These are phyloP conservation scores for Ceratina australensis DNA, from an alignment of 1,140 invertebrate species.

Conservation along the genomic window DNA sequence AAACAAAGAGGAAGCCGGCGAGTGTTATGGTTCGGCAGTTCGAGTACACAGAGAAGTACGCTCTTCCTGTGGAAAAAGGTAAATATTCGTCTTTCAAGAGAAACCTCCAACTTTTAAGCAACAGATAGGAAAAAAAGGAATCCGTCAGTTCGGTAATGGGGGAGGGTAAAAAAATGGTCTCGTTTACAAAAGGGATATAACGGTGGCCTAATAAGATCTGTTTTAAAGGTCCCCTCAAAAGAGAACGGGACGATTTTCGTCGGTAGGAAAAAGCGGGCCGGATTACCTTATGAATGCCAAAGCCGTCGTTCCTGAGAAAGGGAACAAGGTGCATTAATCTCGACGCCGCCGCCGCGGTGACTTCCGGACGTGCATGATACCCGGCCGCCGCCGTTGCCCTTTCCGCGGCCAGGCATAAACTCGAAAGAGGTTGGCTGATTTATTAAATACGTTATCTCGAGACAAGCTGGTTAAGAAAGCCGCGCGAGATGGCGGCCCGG, in stretches of 20 bases:
- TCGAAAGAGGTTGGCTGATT: conserved; percentile 17
- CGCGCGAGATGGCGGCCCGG: not conserved
- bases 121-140: not conserved
- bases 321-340: conserved; percentile 28
- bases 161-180: not conserved
- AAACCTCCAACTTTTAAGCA: not conserved
- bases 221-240: not conserved
- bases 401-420: not conserved
- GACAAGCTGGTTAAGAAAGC: no score
- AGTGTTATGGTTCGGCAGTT: not conserved
- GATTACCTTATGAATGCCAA: not conserved
- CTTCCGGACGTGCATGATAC: conserved; percentile 4
- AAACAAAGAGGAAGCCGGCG: no score
- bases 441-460: conserved; percentile 21
- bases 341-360: not conserved
- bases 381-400: not conserved
- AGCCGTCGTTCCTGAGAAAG: not conserved
- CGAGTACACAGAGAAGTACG: not conserved
- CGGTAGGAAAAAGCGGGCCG: not conserved
- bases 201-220: not conserved
- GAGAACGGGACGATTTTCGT: not conserved
- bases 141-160: no score
- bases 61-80: not conserved
- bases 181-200: not conserved
- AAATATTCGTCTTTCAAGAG: not conserved